phyloP scores from a whole-genome alignment of 2,113 vertebrate species.

The Ibidorhyncha struthersii region DNA sequence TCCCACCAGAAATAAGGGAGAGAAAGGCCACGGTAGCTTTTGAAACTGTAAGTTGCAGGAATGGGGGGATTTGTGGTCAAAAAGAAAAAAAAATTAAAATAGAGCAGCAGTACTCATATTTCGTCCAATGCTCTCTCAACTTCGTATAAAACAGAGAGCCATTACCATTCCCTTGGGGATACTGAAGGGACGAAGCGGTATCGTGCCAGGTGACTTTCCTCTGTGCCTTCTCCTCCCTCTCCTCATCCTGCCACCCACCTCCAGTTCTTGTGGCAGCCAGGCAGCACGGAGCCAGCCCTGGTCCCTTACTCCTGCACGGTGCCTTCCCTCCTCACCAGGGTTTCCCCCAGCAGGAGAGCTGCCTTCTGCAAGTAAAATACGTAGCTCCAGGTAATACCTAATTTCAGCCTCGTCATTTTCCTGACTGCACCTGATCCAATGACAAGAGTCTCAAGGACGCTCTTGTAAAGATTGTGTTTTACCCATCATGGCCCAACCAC shows the following conservation, averaged over 20 bases:
- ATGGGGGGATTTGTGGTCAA: neutral
- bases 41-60: conserved; percentile 2
- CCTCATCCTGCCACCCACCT: neutral
- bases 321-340: neutral
- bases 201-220: neutral
- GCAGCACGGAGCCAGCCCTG: neutral
- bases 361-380: neutral
- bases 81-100: neutral
- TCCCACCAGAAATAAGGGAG: conserved; percentile 37
- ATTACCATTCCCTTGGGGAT: neutral
- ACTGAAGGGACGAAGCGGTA: neutral
- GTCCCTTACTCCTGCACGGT: no score
- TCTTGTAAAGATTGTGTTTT: neutral
- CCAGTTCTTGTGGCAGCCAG: fast-evolving
- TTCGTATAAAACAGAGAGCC: neutral
- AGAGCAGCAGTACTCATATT: neutral
- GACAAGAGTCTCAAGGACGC: neutral
- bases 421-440: neutral
- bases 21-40: neutral
- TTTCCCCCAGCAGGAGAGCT: neutral
- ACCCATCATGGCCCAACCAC: no score
- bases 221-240: neutral
- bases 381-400: neutral
- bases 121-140: neutral
- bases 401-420: neutral